Evolutionary conservation across 2,113 vertebrate genomes (phyloP).

Genomic region (Pipra filicauda): DNA sequence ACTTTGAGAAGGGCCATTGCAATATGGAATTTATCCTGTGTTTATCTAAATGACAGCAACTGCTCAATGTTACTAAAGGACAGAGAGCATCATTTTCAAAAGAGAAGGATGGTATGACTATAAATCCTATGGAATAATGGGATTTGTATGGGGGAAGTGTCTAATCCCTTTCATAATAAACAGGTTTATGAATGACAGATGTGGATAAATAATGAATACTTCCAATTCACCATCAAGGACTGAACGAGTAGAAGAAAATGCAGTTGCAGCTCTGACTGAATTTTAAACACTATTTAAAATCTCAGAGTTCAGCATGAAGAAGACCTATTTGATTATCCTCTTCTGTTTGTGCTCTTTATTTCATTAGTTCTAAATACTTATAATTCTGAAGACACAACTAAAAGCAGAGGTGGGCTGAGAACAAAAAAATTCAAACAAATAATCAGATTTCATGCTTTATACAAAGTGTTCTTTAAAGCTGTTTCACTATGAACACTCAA

Average conservation of each 20-base stretch:
- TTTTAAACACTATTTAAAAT: conserved; percentile 28
- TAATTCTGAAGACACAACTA: neutral
- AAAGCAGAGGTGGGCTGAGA: neutral
- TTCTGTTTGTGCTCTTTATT: neutral
- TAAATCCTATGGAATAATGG: conserved; percentile 18
- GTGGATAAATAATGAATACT: conserved; percentile 35
- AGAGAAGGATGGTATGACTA: neutral
- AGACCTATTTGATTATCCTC: neutral
- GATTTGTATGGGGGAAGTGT: conserved; percentile 10
- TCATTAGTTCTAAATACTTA: neutral
- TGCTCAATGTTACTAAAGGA: neutral
- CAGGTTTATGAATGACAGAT: conserved; percentile 48
- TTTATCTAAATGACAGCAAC: neutral
- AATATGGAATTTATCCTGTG: neutral
- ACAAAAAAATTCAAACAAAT: neutral
- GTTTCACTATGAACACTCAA: neutral
- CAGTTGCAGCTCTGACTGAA: neutral
- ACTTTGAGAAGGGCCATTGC: neutral
- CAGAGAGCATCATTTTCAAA: neutral
- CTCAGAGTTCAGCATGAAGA: neutral
- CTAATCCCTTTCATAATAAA: conserved; percentile 49
- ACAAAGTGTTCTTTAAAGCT: neutral
- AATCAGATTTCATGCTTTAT: neutral
- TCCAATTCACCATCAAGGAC: neutral
- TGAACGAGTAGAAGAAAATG: neutral